Evolutionary conservation across 2,113 vertebrate genomes (phyloP).

Genomic region (Nestor notabilis): DNA sequence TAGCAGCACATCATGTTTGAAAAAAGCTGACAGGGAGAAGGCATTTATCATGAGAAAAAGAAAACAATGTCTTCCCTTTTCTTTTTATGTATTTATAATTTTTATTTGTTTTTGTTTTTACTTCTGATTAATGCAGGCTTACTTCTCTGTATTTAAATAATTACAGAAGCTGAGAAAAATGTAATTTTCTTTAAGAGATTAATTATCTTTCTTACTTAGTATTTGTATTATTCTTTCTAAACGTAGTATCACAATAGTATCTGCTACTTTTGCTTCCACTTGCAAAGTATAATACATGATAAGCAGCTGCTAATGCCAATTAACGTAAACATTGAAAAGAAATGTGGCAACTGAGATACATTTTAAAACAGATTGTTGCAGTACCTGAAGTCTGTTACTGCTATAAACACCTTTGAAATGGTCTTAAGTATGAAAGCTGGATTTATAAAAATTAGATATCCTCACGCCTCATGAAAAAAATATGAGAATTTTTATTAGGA

Average conservation of each 20-base stretch:
- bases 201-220: not conserved
- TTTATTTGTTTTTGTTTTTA: not conserved
- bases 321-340: not conserved
- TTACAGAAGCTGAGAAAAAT: not conserved
- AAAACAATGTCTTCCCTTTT: not conserved
- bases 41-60: not conserved
- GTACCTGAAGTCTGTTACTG: not conserved
- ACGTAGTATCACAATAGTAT: not conserved
- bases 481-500: not conserved
- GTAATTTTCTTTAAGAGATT: not conserved
- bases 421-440: not conserved
- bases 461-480: not conserved
- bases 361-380: not conserved
- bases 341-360: not conserved
- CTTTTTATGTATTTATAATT: not conserved
- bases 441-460: not conserved
- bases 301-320: not conserved
- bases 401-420: not conserved
- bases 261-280: not conserved
- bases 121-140: not conserved
- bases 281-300: not conserved
- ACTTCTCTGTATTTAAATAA: not conserved
- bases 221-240: not conserved
- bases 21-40: not conserved
- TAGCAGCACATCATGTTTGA: not conserved